Evolutionary conservation across 2,888 invertebrate species (phyloP).

Genomic region (Lathronympha strigana): DNA sequence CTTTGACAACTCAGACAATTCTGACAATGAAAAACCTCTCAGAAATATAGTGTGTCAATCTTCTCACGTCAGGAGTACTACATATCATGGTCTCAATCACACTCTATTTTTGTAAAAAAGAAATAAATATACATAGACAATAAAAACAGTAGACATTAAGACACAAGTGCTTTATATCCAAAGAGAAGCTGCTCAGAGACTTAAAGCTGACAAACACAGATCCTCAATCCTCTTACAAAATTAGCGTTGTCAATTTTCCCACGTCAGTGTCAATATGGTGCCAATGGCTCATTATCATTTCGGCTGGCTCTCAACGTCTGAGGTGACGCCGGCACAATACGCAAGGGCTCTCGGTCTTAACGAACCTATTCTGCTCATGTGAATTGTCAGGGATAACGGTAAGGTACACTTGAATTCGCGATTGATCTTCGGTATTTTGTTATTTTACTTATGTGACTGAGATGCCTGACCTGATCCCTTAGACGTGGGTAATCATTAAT

Average conservation of each 20-base stretch:
- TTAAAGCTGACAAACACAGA: neutral
- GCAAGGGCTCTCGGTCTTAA: conserved; percentile 76
- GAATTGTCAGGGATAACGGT: conserved; percentile 62
- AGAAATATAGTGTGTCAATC: too few species aligned
- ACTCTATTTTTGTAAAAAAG: too few species aligned
- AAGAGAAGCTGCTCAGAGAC: too few species aligned
- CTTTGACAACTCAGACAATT: too few species aligned
- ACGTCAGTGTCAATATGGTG: conserved; percentile 44
- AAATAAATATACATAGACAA: too few species aligned
- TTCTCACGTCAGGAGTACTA: too few species aligned
- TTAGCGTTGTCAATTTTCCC: conserved; percentile 38
- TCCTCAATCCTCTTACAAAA: conserved; percentile 18
- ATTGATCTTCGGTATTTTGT: conserved; percentile 36
- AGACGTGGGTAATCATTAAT: conserved; percentile 4
- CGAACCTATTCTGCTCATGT: conserved; percentile 82
- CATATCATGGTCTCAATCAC: too few species aligned
- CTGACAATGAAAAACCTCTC: too few species aligned
- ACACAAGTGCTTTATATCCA: too few species aligned
- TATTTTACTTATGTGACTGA: conserved; percentile 22
- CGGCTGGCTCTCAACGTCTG: conserved; percentile 65
- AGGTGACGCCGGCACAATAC: conserved; percentile 72
- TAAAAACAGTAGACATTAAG: too few species aligned
- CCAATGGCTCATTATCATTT: conserved; percentile 66
- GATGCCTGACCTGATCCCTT: neutral
- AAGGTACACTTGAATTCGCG: conserved; percentile 42